phyloP scores from a whole-genome alignment of 1,140 invertebrate species.

The Cecropterus lyciades region DNA sequence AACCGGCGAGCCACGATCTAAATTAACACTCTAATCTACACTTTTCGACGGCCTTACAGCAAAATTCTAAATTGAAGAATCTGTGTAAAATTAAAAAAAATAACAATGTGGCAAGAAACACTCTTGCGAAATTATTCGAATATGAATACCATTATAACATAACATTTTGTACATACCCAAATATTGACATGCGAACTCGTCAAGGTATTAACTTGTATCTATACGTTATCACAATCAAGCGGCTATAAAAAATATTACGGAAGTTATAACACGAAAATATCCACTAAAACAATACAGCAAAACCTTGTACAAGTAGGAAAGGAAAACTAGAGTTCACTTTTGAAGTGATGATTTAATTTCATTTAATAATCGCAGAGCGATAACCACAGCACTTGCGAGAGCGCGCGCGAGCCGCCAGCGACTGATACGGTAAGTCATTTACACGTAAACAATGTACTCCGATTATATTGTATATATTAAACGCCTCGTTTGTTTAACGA shows the following conservation, averaged over 20 bases:
- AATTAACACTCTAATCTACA: neutral
- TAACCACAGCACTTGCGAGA: neutral
- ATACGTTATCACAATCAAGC: neutral
- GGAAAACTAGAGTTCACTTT: too few relatives aligned
- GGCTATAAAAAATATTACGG: neutral
- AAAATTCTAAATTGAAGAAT: neutral
- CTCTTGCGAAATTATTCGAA: neutral
- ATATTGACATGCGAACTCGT: neutral
- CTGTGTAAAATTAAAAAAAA: neutral
- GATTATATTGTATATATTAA: constrained; percentile 24
- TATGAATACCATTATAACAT: neutral
- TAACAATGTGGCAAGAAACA: neutral
- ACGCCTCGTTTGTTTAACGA: constrained; percentile 6
- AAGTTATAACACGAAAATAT: neutral
- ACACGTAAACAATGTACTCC: constrained; percentile 26
- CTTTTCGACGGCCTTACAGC: neutral
- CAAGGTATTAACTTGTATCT: neutral
- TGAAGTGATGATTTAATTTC: constrained; percentile 27
- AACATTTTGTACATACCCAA: neutral
- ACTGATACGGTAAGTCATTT: constrained; percentile 26
- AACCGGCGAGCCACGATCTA: constrained; percentile 37
- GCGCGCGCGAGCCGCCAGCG: constrained; percentile 21
- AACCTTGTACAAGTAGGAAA: too few relatives aligned
- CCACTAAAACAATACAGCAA: neutral
- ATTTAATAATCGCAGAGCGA: constrained; percentile 10